Evolutionary conservation across 2,113 vertebrate genomes (phyloP), one percentile per base, ranked within the genome.

Genomic region (Bettongia penicillata): DNA sequence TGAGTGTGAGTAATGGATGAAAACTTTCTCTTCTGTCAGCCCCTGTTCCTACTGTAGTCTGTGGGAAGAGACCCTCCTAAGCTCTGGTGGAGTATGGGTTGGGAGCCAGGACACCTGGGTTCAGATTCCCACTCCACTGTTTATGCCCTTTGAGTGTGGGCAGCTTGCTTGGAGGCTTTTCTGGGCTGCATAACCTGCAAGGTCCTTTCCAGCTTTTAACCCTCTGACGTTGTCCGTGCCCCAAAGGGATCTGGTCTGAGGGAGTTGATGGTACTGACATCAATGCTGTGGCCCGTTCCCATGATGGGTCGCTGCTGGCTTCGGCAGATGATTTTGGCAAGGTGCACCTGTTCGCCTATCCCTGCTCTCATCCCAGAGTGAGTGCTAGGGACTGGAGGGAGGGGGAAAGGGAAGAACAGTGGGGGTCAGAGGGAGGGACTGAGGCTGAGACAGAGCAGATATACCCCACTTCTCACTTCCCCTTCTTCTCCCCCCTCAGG

Each of bases 291-390:
- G 99, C 99, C 96, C 98, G 99, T 96, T 99, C 99, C 97, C 99
- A 99, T 51, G 98, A 99, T 22, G 92, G 98, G 22, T 98, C 99
- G 93, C 98, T 99, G 95, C 98, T 99, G 98, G 99, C 98, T 49
- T 99, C 99, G 0, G 99, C 99, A 0, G 99, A 99, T 51, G 99
- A 99, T 98, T 99, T 99, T 92, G 99, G 99, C 98, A 99, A 99
- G 99, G 99, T 99, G 95, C 99, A 99, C 98, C 98, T 99, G 98
- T 99, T 99, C 93, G 98, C 98, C 51, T 99, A 98, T 96, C 99
- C 99, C 90, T 99, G 99, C 94, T 99, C 98, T 96, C 99, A 99
- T 94, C 99, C 99, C 90, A 99, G 99, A 98, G 99, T 99, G 96
- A 98, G 99, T 94, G 1, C 22, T 37, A 49, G 92, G 51, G n/a